Base-by-base conservation (phyloP, 2,888 invertebrate species). In the Lordiphosa fenestrarum region DNA sequence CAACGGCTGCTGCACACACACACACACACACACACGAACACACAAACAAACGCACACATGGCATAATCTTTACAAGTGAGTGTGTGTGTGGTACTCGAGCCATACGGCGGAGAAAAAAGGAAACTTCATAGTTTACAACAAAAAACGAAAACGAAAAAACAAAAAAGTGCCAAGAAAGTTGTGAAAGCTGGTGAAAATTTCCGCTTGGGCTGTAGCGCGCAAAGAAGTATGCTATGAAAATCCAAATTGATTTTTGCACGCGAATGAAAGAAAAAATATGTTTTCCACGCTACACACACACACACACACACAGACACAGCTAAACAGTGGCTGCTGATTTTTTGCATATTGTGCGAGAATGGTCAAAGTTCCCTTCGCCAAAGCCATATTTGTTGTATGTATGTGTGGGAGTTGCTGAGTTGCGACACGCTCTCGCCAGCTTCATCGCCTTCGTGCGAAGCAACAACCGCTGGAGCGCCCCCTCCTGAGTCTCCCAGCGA, bases 331-430 rank as follows among this genome's bases (percentile, higher is more conserved):
- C 60, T 66, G 72, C 66, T 71, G 61, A 65, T 73, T 82, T 82
- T 80, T 76, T 84, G 77, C 81, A 83, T 84, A 83, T 74, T 80
- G 81, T 67, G 65, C 57, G 48, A 54, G 25, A 30, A 30, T 6
- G 40, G 62, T 54, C 50, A 37, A 53, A 39, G 36, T 41, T 44
- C 9, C 30, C 38, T 30, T 33, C 15, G 33, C 42, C 15, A 13
- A 15, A 35, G 35, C 19, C 36, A 19, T 47, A 49, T 9, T 42
- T n/a, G 25, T 35, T 44, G 55, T 70, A 51, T 74, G 70, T 77
- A 67, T 77, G 76, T 77, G 82, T 77, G 78, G 78, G 82, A 81
- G 76, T 74, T 78, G 73, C 33, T 72, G 46, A 47, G 35, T 46
- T 39, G 44, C 53, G 57, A 9, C 38, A 13, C 39, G 49, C 48